Percentiles rank a stretch among this genome's conserved stretches.
Evolutionary conservation across 2,797 vertebrate genomes (phyloP).

Genomic region (Hemibagrus guttatus): DNA sequence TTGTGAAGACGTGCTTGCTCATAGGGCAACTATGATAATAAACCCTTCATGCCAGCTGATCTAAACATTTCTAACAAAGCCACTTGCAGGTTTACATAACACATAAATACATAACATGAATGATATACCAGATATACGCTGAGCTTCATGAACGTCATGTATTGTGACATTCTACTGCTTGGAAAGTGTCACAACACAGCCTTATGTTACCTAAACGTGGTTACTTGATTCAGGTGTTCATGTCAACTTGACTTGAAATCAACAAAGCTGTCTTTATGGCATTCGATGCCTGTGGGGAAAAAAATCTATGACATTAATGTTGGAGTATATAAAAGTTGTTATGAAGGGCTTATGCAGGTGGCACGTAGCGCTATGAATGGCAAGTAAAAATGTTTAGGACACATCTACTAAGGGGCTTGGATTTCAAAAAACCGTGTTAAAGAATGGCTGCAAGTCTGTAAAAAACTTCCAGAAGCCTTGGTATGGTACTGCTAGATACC

Average conservation of each 20-base stretch:
- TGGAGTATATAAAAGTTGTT: not conserved
- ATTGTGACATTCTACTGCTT: not conserved
- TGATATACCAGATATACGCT: not conserved
- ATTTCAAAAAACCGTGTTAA: not conserved
- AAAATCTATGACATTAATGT: not conserved
- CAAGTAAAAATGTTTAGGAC: not conserved
- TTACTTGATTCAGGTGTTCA: not conserved
- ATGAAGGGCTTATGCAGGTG: not conserved
- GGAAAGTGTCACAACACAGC: not conserved
- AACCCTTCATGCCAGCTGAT: not conserved
- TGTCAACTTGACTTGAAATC: not conserved
- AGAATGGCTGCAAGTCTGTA: not conserved
- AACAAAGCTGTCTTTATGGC: not conserved
- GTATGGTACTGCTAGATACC: not conserved
- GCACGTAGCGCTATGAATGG: not conserved
- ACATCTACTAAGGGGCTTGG: not conserved
- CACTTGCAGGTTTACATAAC: not conserved
- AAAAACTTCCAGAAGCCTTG: not conserved
- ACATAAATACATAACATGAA: not conserved
- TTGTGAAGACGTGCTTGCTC: not conserved
- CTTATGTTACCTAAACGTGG: not conserved
- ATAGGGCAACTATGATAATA: not conserved
- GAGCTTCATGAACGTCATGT: not conserved
- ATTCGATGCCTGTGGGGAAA: not conserved
- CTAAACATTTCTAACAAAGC: not conserved